Base-by-base conservation (phyloP, 2,888 invertebrate genomes). In the Coenonympha glycerion region DNA sequence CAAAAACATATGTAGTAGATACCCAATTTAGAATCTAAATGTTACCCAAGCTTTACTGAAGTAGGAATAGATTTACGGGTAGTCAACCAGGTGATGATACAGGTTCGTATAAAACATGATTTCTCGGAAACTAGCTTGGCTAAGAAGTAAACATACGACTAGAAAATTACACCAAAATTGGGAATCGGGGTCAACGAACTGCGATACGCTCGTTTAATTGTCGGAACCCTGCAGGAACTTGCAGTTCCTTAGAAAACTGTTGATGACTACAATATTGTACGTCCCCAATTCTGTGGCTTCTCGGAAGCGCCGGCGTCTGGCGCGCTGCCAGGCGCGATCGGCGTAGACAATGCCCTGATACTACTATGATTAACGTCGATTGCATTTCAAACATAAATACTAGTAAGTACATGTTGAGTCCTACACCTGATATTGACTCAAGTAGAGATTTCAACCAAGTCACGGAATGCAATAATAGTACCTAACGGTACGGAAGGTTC, bases 191-290 rank as follows among this genome's bases (percentile, higher is more conserved):
- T 55, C 60, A 57, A 55, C 36, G 53, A 56, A 53, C 55, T 42
- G 49, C 51, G 52, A 50, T 49, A 53, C 39, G 22, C 37, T 15
- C 22, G 22, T 54, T 47, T 52, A 39, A 50, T 58, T 48, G 47
- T 48, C 37, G 39, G 56, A 42, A 56, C 49, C 49, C 52, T 30
- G 46, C 21, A 33, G 47, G 37, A 54, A 57, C 36, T 59, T 59
- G 60, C 59, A 42, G 52, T 62, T 63, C 57, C 56, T 56, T 57
- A 61, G 62, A 64, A 65, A 61, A 63, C 41, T 48, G 56, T 60
- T 63, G 52, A 58, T 59, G 61, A 58, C 55, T 47, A 44, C 34
- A 46, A 59, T 50, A 44, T 51, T 50, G 48, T 22, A 49, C 26
- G 56, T 48, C 52, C 53, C 55, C 41, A 52, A 55, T 54, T 52